These are phyloP conservation scores for Hypomecis atomaria DNA, from an alignment of 2,888 invertebrate genomes.

Conservation along the genomic window DNA sequence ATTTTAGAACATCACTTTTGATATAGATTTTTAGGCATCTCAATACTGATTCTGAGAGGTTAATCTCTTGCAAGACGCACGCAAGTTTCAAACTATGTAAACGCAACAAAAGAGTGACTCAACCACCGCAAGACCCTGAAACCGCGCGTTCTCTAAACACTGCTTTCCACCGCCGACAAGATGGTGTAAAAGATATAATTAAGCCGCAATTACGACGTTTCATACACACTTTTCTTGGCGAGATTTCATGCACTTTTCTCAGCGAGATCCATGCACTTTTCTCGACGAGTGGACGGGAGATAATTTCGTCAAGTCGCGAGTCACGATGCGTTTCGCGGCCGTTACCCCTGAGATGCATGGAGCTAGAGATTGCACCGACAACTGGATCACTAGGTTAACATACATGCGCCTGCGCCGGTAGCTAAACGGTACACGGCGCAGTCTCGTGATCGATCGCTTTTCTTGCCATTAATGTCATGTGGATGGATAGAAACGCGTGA, in stretches of 20 bases:
- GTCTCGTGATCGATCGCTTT: slow-evolving; percentile 41
- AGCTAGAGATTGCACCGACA: slow-evolving; percentile 41
- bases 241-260: slow-evolving; percentile 32
- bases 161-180: slow-evolving; percentile 33
- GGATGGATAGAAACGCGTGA: slow-evolving; percentile 25
- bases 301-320: slow-evolving; percentile 52
- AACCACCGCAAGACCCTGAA: slow-evolving; percentile 9
- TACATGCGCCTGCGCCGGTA: slow-evolving; percentile 29
- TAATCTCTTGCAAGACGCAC: too few species aligned
- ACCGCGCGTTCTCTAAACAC: slow-evolving; percentile 22
- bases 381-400: slow-evolving; percentile 47
- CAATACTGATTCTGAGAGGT: too few species aligned
- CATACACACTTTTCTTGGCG: not conserved
- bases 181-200: slow-evolving; percentile 35
- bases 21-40: too few species aligned
- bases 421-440: slow-evolving; percentile 31
- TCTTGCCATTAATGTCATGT: slow-evolving; percentile 39
- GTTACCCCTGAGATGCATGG: slow-evolving; percentile 39
- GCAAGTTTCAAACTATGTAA: not conserved
- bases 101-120: slow-evolving; percentile 1
- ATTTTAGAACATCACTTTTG: too few species aligned
- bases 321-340: slow-evolving; percentile 49
- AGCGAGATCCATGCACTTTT: slow-evolving; percentile 23
- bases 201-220: slow-evolving; percentile 19
- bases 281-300: slow-evolving; percentile 40